These are phyloP conservation scores for Drosophila prostipennis DNA, from an alignment of 2,888 invertebrate genomes.

Conservation along the genomic window DNA sequence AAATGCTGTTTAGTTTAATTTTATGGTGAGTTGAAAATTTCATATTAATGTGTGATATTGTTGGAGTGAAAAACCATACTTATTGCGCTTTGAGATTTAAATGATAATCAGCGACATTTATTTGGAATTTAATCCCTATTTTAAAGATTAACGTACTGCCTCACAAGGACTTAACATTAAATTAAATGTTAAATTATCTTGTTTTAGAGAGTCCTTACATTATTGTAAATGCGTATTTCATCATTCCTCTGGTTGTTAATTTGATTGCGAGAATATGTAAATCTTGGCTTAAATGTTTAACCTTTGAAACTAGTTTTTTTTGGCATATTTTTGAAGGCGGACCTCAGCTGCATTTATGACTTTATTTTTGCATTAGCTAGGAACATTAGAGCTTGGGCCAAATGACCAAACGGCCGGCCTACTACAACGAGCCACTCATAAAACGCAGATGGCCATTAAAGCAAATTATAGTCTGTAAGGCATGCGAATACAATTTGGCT, in stretches of 20 bases:
- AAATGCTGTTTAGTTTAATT: constrained; percentile 75
- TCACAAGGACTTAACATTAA: background rate
- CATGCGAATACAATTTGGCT: constrained; percentile 13
- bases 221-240: no score
- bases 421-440: constrained; percentile 10
- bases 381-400: constrained; percentile 1
- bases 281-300: constrained; percentile 12
- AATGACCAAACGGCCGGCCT: constrained; percentile 28
- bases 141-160: no score
- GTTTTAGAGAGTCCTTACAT: background rate
- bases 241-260: background rate
- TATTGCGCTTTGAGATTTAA: background rate
- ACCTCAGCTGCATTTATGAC: constrained; percentile 21
- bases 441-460: constrained; percentile 29
- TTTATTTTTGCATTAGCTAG: constrained; percentile 39
- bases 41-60: constrained; percentile 2
- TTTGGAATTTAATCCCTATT: no score
- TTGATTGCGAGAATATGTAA: constrained; percentile 20
- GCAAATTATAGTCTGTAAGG: constrained; percentile 35
- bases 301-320: constrained; percentile 34
- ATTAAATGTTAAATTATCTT: background rate
- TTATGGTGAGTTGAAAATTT: constrained; percentile 75
- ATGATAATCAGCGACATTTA: no score
- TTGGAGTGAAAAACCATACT: background rate
- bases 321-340: constrained; percentile 27